Percentiles rank a stretch among this genome's conserved stretches.
Conservation (phyloP, 2,888 invertebrate species). For the Clistopyga incitator region DNA sequence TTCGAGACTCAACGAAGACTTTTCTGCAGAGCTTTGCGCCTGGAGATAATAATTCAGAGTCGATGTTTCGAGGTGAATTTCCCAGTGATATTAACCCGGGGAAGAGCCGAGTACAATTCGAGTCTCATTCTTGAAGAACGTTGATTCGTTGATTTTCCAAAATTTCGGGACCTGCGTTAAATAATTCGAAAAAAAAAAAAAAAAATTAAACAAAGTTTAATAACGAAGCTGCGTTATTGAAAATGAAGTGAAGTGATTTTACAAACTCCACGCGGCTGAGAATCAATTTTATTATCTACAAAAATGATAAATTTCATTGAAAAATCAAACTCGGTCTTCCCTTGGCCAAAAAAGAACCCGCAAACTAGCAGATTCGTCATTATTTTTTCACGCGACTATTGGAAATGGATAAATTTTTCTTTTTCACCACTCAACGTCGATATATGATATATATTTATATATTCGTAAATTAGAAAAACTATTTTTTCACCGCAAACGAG, state of each 20-base stretch:
- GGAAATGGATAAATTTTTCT: not conserved
- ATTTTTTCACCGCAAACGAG: slow-evolving; percentile 26
- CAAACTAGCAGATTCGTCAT: not conserved
- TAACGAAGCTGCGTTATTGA: not conserved
- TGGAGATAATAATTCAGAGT: slow-evolving; percentile 10
- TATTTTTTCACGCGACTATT: not conserved
- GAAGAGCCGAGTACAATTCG: not conserved
- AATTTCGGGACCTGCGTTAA: slow-evolving; percentile 4
- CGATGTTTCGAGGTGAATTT: not conserved
- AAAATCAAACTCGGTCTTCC: not conserved
- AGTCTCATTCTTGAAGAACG: not conserved
- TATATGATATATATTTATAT: slow-evolving; percentile 7
- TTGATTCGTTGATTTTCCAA: not conserved
- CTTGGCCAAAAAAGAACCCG: not conserved
- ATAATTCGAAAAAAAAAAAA: no score
- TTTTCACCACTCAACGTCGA: slow-evolving; percentile 13
- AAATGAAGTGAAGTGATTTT: not conserved
- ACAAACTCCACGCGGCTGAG: not conserved
- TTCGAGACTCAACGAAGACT: slow-evolving; percentile 6
- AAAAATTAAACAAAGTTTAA: no score
- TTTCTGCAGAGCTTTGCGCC: slow-evolving; percentile 4
- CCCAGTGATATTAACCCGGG: not conserved
- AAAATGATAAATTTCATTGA: not conserved
- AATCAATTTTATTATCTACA: not conserved
- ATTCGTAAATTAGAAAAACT: slow-evolving; percentile 24